Evolutionary conservation across 2,888 invertebrate genomes (phyloP).

Genomic region (Agonum fuliginosum): DNA sequence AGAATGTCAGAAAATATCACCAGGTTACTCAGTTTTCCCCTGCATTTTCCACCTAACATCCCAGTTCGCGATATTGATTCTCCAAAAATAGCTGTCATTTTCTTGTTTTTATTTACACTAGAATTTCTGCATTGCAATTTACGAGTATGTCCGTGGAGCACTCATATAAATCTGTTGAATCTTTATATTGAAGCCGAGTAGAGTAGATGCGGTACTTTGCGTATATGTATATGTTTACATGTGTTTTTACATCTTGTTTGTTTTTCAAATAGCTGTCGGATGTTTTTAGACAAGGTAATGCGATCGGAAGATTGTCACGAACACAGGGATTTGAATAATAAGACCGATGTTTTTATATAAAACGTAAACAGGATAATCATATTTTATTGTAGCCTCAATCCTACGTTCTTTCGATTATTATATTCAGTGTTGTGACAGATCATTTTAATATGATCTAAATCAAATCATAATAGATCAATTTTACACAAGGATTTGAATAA

Average conservation of each 20-base stretch:
- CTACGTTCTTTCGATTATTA: too few relatives aligned
- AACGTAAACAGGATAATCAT: background rate
- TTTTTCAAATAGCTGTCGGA: constrained; percentile 33
- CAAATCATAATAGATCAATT: too few relatives aligned
- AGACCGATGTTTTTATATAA: background rate
- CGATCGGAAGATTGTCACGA: constrained; percentile 14
- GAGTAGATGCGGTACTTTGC: background rate
- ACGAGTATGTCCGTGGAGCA: background rate
- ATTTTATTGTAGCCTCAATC: too few relatives aligned
- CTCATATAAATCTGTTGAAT: constrained; percentile 35
- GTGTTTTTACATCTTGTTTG: constrained; percentile 29
- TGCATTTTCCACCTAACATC: background rate
- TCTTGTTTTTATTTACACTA: constrained; percentile 36
- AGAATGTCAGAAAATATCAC: constrained; percentile 50
- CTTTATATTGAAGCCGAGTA: background rate
- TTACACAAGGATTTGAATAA: background rate
- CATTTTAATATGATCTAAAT: too few relatives aligned
- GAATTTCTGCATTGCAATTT: constrained; percentile 44
- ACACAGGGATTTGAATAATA: background rate
- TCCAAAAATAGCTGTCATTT: constrained; percentile 45
- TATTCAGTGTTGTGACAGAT: too few relatives aligned
- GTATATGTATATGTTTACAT: constrained; percentile 21
- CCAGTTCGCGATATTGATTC: constrained; percentile 25
- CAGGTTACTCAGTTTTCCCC: constrained; percentile 35
- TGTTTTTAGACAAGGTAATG: constrained; percentile 36